Evolutionary conservation across 2,113 vertebrate species (phyloP).

Genomic region (Hypanus sabinus): DNA sequence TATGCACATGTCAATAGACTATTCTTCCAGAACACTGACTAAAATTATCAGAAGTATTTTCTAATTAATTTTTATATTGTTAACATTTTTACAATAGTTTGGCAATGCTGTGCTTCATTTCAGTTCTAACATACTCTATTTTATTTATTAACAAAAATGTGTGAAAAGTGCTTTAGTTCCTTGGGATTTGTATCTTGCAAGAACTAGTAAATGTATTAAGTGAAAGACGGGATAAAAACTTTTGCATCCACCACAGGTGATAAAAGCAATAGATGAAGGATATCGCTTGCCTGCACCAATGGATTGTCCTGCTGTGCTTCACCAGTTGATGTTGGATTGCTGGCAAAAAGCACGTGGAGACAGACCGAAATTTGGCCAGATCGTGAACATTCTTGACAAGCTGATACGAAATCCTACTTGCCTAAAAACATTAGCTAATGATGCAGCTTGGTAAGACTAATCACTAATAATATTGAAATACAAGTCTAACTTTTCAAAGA

Average conservation of each 20-base stretch:
- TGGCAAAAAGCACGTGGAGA: constrained; percentile 66
- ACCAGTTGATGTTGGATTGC: constrained; percentile 69
- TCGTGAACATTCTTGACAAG: constrained; percentile 67
- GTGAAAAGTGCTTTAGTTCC: not conserved
- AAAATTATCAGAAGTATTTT: not conserved
- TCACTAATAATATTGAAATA: not conserved
- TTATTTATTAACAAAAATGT: not conserved
- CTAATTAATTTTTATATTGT: not conserved
- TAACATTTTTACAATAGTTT: not conserved
- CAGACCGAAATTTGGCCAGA: constrained; percentile 66
- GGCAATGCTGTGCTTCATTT: not conserved
- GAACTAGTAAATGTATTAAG: not conserved
- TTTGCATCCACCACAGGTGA: constrained; percentile 50
- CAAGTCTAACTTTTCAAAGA: not conserved
- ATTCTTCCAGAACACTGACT: not conserved
- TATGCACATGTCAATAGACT: not conserved
- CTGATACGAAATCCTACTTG: constrained; percentile 64
- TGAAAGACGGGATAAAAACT: not conserved
- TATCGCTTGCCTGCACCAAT: constrained; percentile 68
- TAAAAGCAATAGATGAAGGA: constrained; percentile 69
- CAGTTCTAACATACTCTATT: not conserved
- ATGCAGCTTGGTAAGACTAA: constrained; percentile 57
- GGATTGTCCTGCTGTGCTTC: constrained; percentile 65
- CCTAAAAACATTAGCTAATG: constrained; percentile 65
- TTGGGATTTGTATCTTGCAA: not conserved